Evolutionary conservation across 2,888 invertebrate genomes (phyloP).

Genomic region (Tricholauxania praeusta): DNA sequence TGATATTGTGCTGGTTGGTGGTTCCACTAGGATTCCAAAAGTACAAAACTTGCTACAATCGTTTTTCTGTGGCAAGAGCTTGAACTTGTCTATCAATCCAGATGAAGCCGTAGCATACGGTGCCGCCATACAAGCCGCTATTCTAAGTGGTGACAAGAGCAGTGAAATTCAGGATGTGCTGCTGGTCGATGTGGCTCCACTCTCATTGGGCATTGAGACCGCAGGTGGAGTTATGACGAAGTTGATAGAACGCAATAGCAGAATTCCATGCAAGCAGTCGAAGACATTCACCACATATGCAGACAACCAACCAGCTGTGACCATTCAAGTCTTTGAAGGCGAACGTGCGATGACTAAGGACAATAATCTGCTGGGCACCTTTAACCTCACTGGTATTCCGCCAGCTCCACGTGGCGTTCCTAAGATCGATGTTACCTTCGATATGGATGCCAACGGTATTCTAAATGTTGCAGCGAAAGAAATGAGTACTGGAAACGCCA

Average conservation of each 20-base stretch:
- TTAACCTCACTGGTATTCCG: constrained; percentile 94
- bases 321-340: constrained; percentile 81
- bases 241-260: constrained; percentile 78
- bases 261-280: constrained; percentile 80
- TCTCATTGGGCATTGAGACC: constrained; percentile 83
- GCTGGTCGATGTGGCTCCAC: constrained; percentile 76
- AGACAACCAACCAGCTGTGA: constrained; percentile 84
- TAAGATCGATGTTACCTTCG: constrained; percentile 86
- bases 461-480: constrained; percentile 86
- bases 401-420: constrained; percentile 92
- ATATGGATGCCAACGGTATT: constrained; percentile 94
- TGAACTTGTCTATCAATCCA: constrained; percentile 82
- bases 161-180: constrained; percentile 80
- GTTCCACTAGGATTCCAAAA: constrained; percentile 84
- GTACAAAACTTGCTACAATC: constrained; percentile 80
- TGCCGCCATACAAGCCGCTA: constrained; percentile 81
- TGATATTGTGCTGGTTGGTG: constrained; percentile 86
- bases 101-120: constrained; percentile 87
- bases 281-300: constrained; percentile 84
- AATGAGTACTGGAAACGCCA: constrained; percentile 76
- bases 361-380: constrained; percentile 94
- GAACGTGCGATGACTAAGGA: constrained; percentile 92
- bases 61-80: constrained; percentile 79
- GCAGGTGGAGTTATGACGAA: constrained; percentile 86
- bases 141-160: constrained; percentile 78